Conservation (phyloP, 1,140 invertebrate genomes). For the Campoletis sonorensis region DNA sequence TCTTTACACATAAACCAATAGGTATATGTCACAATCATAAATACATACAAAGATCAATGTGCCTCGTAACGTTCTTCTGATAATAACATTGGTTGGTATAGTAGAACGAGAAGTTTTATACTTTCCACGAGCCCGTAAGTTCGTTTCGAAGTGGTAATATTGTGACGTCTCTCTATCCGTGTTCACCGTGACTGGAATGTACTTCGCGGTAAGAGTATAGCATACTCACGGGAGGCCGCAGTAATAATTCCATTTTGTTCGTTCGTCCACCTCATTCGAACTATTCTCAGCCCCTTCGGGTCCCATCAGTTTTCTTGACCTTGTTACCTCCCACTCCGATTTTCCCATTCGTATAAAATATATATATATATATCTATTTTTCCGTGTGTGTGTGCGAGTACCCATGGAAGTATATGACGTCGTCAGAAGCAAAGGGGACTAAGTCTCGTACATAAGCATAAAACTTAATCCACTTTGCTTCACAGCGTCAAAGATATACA, state of each 20-base stretch:
- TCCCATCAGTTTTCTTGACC: constrained; percentile 32
- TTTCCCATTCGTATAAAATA: too few species aligned
- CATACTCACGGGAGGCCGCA: constrained; percentile 7
- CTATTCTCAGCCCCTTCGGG: background rate
- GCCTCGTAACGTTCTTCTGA: too few species aligned
- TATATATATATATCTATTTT: background rate
- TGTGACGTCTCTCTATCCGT: background rate
- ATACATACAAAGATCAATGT: too few species aligned
- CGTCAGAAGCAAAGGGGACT: too few species aligned
- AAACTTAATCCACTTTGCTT: constrained; percentile 52
- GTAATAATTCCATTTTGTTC: constrained; percentile 67
- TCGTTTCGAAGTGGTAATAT: constrained; percentile 37
- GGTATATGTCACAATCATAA: too few species aligned
- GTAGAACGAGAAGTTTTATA: background rate
- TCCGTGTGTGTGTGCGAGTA: too few species aligned
- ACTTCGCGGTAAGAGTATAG: constrained; percentile 1
- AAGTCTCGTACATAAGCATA: too few species aligned
- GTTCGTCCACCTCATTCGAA: constrained; percentile 38
- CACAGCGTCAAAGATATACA: background rate
- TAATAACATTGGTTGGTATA: background rate
- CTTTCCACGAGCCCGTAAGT: constrained; percentile 34
- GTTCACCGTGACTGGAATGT: constrained; percentile 5
- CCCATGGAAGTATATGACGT: too few species aligned
- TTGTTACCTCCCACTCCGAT: constrained; percentile 52
- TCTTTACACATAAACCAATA: too few species aligned